A percentile compares a stretch with the other conserved stretches of the same genome.
These are phyloP conservation scores for Cetoscarus ocellatus DNA, from an alignment of 2,797 vertebrate genomes.

Conservation along the genomic window DNA sequence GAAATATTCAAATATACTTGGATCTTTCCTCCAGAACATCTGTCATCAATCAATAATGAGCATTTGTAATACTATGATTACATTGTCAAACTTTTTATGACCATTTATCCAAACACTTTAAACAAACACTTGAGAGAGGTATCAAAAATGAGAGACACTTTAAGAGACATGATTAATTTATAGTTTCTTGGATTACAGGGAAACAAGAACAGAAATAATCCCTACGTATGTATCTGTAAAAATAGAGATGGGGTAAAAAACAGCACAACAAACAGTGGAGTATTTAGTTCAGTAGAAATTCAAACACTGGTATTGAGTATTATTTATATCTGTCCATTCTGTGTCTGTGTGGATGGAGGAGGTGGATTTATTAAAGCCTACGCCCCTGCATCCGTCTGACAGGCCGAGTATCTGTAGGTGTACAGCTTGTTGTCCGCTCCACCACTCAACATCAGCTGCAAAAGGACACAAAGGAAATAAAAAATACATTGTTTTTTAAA, in stretches of 20 bases:
- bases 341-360: slow-evolving; percentile 3
- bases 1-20: background rate
- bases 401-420: slow-evolving; percentile 90
- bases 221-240: slow-evolving; percentile 44
- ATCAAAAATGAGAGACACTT: slow-evolving; percentile 3
- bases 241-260: slow-evolving; percentile 18
- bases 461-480: slow-evolving; percentile 22
- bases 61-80: too few relatives aligned
- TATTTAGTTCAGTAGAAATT: slow-evolving; percentile 6
- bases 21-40: background rate
- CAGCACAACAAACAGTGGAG: background rate
- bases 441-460: slow-evolving; percentile 93
- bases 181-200: slow-evolving; percentile 19
- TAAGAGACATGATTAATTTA: slow-evolving; percentile 62
- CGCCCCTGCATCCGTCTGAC: slow-evolving; percentile 89
- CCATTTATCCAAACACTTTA: background rate
- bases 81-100: background rate
- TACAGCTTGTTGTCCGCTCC: slow-evolving; percentile 98
- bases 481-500: slow-evolving; percentile 4
- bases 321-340: background rate
- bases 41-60: background rate
- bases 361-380: slow-evolving; percentile 65
- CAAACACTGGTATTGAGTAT: background rate
- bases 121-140: background rate
- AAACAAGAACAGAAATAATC: slow-evolving; percentile 43